These are phyloP conservation scores for Dromococcyx pavoninus DNA, from an alignment of 2,797 vertebrate genomes.

Conservation along the genomic window DNA sequence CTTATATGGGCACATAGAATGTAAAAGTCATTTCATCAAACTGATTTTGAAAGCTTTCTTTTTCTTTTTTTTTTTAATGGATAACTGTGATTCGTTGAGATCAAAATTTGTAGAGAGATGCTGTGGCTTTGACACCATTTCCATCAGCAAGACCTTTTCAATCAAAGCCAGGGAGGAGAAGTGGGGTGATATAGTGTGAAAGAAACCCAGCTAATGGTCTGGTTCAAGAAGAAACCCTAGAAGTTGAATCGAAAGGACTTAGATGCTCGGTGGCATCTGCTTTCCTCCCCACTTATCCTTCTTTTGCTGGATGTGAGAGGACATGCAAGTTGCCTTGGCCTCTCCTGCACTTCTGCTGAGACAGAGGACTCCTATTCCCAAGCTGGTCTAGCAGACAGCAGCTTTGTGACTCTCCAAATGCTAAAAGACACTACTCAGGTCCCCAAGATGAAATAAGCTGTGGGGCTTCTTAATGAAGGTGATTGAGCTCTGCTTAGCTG, in stretches of 20 bases:
- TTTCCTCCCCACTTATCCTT: not conserved
- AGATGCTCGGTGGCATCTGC: not conserved
- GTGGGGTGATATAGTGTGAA: not conserved
- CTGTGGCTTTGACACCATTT: not conserved
- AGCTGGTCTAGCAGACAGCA: not conserved
- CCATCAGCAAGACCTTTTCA: not conserved
- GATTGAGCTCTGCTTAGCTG: not conserved
- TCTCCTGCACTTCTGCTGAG: not conserved
- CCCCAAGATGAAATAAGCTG: not conserved
- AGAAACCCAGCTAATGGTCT: not conserved
- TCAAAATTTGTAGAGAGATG: not conserved
- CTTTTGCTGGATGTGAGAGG: not conserved
- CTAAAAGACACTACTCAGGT: not conserved
- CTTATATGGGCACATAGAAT: not conserved
- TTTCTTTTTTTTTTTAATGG: not conserved
- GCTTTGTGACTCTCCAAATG: not conserved
- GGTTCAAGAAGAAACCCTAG: not conserved
- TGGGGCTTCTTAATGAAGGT: not conserved
- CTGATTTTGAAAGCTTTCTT: not conserved
- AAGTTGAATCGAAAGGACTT: not conserved
- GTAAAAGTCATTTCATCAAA: not conserved
- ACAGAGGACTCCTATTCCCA: not conserved
- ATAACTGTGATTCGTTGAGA: not conserved
- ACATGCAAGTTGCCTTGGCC: not conserved
- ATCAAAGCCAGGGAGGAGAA: not conserved